Percentiles rank a stretch among this genome's conserved stretches.
phyloP scores from a whole-genome alignment of 2,888 invertebrate species.

The Drosophila phalerata region DNA sequence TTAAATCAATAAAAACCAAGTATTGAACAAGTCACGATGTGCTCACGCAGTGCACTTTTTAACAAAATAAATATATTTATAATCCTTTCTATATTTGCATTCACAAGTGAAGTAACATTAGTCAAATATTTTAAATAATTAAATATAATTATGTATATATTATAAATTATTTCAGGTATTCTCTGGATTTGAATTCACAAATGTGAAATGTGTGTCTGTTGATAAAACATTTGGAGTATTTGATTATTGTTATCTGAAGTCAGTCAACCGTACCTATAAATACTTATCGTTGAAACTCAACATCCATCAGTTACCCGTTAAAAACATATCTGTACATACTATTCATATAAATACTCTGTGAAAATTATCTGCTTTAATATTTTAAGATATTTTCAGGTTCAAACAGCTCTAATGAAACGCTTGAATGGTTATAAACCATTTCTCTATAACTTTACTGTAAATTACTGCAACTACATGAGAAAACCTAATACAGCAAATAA shows the following conservation, averaged over 20 bases:
- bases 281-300: constrained; percentile 20
- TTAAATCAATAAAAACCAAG: not conserved
- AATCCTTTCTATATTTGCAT: not conserved
- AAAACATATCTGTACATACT: constrained; percentile 5
- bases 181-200: too few species aligned
- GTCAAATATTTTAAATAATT: not conserved
- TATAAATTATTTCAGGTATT: constrained; percentile 23
- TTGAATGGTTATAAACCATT: constrained; percentile 23
- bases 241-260: constrained; percentile 37
- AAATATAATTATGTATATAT: too few species aligned
- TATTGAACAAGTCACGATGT: not conserved
- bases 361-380: not conserved
- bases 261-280: constrained; percentile 41
- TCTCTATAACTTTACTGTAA: constrained; percentile 25
- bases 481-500: not conserved
- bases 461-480: not conserved
- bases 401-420: constrained; percentile 16
- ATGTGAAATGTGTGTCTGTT: not conserved
- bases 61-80: not conserved
- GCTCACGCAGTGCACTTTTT: not conserved
- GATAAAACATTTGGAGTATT: constrained; percentile 10
- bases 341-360: not conserved
- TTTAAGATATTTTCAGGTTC: constrained; percentile 14
- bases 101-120: constrained; percentile 1
- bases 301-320: constrained; percentile 6